Evolutionary conservation across 2,797 vertebrate genomes (phyloP).

Genomic region (Lates japonicus): DNA sequence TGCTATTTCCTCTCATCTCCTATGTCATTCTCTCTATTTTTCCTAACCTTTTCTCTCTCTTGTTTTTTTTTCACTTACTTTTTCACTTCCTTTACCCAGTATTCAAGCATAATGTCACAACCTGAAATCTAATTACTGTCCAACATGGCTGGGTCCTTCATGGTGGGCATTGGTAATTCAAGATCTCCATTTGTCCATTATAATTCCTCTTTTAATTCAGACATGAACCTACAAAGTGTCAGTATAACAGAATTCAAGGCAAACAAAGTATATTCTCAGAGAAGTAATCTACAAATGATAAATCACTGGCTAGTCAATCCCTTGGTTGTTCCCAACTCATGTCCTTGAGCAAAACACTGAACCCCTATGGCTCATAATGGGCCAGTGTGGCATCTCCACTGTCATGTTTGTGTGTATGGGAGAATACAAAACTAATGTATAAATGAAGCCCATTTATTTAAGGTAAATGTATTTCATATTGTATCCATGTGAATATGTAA

Average conservation of each 20-base stretch:
- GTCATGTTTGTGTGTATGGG: neutral
- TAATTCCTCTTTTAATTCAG: neutral
- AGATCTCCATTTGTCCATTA: neutral
- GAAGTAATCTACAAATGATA: neutral
- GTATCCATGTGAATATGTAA: neutral
- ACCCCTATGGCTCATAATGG: neutral
- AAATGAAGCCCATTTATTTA: neutral
- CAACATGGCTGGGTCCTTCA: neutral
- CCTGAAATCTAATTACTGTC: neutral
- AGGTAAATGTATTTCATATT: conserved; percentile 1
- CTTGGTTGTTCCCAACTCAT: neutral
- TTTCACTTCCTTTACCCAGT: neutral
- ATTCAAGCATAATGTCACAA: neutral
- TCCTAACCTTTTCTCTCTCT: conserved; percentile 28
- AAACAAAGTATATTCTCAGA: neutral
- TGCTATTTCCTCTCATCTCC: conserved; percentile 67
- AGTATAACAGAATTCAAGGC: neutral
- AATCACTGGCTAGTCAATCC: neutral
- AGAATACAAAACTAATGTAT: too few species aligned
- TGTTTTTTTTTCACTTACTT: neutral
- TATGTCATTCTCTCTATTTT: conserved; percentile 63
- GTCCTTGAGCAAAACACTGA: too few species aligned
- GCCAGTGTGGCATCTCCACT: neutral
- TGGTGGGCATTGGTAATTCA: neutral
- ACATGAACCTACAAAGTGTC: neutral